phyloP scores from a whole-genome alignment of 2,888 invertebrate species.

The Aphidius colemani region DNA sequence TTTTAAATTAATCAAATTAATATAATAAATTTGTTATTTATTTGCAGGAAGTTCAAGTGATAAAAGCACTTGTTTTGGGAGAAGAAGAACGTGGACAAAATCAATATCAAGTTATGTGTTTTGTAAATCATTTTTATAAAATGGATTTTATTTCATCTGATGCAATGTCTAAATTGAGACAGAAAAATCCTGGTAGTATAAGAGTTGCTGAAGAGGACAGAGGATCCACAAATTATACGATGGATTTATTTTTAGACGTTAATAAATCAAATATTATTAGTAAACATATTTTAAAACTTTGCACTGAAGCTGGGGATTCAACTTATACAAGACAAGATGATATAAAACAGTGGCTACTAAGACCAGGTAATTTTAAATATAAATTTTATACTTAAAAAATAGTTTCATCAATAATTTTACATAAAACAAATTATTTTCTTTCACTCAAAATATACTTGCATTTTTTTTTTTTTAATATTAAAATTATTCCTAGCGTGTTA shows the following conservation, averaged over 20 bases:
- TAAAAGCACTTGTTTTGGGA: slow-evolving; percentile 85
- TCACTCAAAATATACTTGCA: too few relatives aligned
- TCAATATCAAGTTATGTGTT: slow-evolving; percentile 89
- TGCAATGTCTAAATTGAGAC: slow-evolving; percentile 93
- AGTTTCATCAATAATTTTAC: too few relatives aligned
- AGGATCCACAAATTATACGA: slow-evolving; percentile 80
- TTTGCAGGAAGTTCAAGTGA: slow-evolving; percentile 87
- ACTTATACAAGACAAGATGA: slow-evolving; percentile 81
- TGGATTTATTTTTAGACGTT: slow-evolving; percentile 81
- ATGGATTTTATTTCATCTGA: slow-evolving; percentile 95
- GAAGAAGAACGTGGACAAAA: slow-evolving; percentile 92
- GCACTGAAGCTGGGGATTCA: slow-evolving; percentile 76
- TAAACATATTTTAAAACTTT: slow-evolving; percentile 75
- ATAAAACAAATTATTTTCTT: too few relatives aligned
- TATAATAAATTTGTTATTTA: too few relatives aligned
- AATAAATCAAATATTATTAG: slow-evolving; percentile 73
- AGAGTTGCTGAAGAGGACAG: slow-evolving; percentile 89
- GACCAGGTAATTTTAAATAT: slow-evolving; percentile 66
- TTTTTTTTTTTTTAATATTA: too few relatives aligned
- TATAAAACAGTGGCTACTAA: slow-evolving; percentile 77
- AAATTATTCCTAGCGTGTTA: too few relatives aligned
- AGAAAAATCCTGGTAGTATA: slow-evolving; percentile 85
- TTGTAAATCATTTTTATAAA: slow-evolving; percentile 86
- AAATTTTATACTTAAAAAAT: too few relatives aligned
- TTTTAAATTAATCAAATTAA: not conserved